Evolutionary conservation across 2,113 vertebrate species (phyloP).

Genomic region (Atractosteus spatula): DNA sequence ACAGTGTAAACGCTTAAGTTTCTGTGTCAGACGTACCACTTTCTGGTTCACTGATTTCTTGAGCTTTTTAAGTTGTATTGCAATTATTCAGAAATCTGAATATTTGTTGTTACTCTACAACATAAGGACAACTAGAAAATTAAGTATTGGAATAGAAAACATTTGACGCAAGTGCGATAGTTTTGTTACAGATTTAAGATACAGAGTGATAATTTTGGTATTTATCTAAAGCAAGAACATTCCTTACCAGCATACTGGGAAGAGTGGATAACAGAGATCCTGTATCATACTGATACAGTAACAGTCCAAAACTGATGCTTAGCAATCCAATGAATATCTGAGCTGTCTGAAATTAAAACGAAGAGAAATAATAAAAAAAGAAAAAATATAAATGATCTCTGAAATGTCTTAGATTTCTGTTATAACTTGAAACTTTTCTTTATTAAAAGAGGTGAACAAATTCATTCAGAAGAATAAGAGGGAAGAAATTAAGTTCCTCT

Average conservation of each 20-base stretch:
- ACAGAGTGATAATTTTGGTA: not conserved
- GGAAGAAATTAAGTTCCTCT: not conserved
- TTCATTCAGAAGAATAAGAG: no score
- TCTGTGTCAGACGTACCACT: no score
- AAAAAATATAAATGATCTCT: not conserved
- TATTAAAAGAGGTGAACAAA: not conserved
- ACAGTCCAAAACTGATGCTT: conserved; percentile 40
- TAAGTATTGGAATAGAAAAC: not conserved
- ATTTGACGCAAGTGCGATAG: no score
- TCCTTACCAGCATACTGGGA: conserved; percentile 51
- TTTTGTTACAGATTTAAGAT: not conserved
- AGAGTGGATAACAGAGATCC: fast-evolving
- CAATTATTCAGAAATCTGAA: not conserved
- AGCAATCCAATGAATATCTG: conserved; percentile 53
- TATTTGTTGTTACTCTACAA: no score
- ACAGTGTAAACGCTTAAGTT: not conserved
- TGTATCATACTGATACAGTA: fast-evolving
- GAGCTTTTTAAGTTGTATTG: not conserved
- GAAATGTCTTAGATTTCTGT: not conserved
- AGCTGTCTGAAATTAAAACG: conserved; percentile 44
- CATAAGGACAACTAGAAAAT: not conserved
- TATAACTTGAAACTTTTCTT: not conserved
- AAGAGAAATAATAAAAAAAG: not conserved
- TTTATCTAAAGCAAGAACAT: not conserved
- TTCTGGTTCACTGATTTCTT: not conserved